Evolutionary conservation across 2,888 invertebrate genomes (phyloP), one percentile per base, ranked within the genome.

Genomic region (Drosophila monieri): DNA sequence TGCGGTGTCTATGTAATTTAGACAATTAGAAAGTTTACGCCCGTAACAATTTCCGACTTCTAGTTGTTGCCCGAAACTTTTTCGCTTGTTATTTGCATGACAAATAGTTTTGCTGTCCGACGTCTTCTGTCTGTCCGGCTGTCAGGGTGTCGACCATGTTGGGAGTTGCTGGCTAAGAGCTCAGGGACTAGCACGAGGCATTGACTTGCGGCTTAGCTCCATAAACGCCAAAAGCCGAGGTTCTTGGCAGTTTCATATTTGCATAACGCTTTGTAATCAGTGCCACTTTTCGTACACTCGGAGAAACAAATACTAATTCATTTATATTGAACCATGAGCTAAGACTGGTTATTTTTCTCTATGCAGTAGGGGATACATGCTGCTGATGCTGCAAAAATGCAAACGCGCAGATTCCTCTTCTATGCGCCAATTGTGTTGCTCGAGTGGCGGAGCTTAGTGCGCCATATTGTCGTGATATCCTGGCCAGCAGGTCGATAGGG

Each of bases 1-100:
- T 66, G 73, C 51, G 75, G 65, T 76, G 53, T 69, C 62, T 70
- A 62, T 85, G 68, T 70, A 78, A 74, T 85, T 85, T 57, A 77
- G 83, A 83, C 81, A 81, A 83, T 83, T 85, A 83, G 74, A 83
- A 83, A 83, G 74, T 81, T 81, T 62, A 32, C 64, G 55, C 76
- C 61, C 62, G 64, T 59, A 69, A 72, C 67, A 66, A 66, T 76
- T 76, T 79, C 68, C 66, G 69, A 48, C 71, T 65, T 68, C 61
- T 58, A 54, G 35, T 65, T 65, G 68, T 71, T 71, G 35, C 37
- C 35, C 46, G 27, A 62, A 81, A 80, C 51, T 79, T 79, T 79
- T 56, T 73, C 21, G 6, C 39, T 53, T 71, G 56, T 54, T 80
- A 80, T 84, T 84, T 81, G 78, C 76, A 73, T 78, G 81, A 78